phyloP scores from a whole-genome alignment of 1,140 invertebrate genomes.

The Brachionus angularis region DNA sequence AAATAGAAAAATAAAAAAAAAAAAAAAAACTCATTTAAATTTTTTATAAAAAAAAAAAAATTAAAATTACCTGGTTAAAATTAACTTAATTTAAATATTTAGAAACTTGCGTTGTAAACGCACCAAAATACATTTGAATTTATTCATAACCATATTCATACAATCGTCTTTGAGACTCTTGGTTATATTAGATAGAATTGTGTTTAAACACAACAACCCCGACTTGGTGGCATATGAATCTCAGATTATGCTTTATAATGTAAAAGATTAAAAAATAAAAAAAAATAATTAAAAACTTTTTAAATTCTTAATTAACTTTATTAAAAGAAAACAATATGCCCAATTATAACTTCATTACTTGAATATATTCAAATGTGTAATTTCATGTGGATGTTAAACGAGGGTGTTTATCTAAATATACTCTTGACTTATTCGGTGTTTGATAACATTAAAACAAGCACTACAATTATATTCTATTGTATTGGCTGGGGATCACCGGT shows the following conservation, averaged over 20 bases:
- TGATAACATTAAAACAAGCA: slow-evolving; percentile 25
- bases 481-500: slow-evolving; percentile 31
- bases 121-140: slow-evolving; percentile 31
- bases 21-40: too few relatives aligned
- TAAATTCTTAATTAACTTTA: neutral
- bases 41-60: too few relatives aligned
- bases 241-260: slow-evolving; percentile 32
- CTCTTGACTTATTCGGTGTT: slow-evolving; percentile 36
- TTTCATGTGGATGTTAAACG: slow-evolving; percentile 44
- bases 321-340: slow-evolving; percentile 36
- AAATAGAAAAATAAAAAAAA: too few relatives aligned
- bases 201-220: slow-evolving; percentile 23
- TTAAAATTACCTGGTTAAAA: too few relatives aligned
- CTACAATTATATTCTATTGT: slow-evolving; percentile 9
- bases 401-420: slow-evolving; percentile 38
- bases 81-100: too few relatives aligned
- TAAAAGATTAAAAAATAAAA: neutral
- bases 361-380: slow-evolving; percentile 41
- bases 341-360: slow-evolving; percentile 13
- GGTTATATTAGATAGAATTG: slow-evolving; percentile 12
- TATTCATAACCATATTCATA: slow-evolving; percentile 36
- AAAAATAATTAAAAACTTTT: neutral
- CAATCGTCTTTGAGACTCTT: slow-evolving; percentile 1
- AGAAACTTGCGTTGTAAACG: slow-evolving; percentile 35
- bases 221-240: slow-evolving; percentile 30